A percentile compares a stretch with the other conserved stretches of the same genome.
Evolutionary conservation across 2,113 vertebrate genomes (phyloP).

Genomic region (Tapirus terrestris): DNA sequence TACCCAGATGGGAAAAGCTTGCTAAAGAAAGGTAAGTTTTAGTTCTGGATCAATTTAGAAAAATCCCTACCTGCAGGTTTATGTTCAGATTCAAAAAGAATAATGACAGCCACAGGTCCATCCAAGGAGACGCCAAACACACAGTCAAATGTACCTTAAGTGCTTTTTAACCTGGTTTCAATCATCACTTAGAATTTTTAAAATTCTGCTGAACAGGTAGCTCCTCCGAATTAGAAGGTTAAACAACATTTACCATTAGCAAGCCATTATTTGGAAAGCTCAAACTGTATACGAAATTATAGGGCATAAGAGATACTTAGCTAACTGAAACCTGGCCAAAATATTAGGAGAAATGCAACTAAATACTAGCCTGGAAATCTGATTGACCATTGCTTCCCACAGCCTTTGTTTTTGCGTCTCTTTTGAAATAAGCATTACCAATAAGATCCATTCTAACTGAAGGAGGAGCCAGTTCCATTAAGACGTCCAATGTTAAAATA

Average conservation of each 20-base stretch:
- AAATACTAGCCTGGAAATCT: constrained; percentile 60
- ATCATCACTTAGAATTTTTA: constrained; percentile 67
- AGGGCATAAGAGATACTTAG: constrained; percentile 71
- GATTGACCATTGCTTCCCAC: constrained; percentile 52
- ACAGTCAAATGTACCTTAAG: constrained; percentile 68
- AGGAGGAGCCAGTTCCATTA: constrained; percentile 23
- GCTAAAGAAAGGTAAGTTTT: not conserved
- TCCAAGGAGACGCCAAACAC: constrained; percentile 26
- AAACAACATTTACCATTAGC: constrained; percentile 76
- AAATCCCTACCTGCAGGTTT: constrained; percentile 43
- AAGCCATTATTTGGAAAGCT: constrained; percentile 76
- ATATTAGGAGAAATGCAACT: constrained; percentile 68
- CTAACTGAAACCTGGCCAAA: constrained; percentile 72
- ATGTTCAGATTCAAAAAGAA: constrained; percentile 40
- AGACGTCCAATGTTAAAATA: not conserved
- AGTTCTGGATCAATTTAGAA: not conserved
- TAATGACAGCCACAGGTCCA: constrained; percentile 15
- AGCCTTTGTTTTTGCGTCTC: constrained; percentile 30
- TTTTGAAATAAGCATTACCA: not conserved
- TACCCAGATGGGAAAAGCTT: not conserved
- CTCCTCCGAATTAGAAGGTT: constrained; percentile 71
- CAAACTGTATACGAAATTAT: constrained; percentile 67
- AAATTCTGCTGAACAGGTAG: constrained; percentile 79
- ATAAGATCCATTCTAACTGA: not conserved
- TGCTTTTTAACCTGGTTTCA: constrained; percentile 73